Evolutionary conservation across 2,888 invertebrate genomes (phyloP).

Genomic region (Macrophya annulata): DNA sequence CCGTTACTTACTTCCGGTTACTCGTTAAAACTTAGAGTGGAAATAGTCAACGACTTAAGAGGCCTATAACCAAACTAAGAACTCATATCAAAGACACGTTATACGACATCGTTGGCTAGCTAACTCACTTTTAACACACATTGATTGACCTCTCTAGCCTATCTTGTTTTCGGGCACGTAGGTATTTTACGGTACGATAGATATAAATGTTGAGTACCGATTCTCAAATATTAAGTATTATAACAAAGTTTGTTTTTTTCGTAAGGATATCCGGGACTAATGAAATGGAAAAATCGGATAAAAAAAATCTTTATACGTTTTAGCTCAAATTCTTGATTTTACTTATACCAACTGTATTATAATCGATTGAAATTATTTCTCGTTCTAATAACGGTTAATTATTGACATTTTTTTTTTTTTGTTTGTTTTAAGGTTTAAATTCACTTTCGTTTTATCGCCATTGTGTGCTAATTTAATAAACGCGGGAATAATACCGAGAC

Average conservation of each 20-base stretch:
- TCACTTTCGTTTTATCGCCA: slow-evolving; percentile 13
- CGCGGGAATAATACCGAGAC: slow-evolving; percentile 8
- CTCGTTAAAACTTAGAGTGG: slow-evolving; percentile 5
- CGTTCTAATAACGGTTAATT: background rate
- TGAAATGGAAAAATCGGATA: background rate
- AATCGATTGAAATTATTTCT: background rate
- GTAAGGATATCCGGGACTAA: background rate
- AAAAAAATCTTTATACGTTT: background rate
- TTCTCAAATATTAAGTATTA: background rate
- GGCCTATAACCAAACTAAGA: background rate
- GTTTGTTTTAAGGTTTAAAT: slow-evolving; percentile 32
- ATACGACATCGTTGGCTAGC: slow-evolving; percentile 22
- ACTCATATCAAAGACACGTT: slow-evolving; percentile 26
- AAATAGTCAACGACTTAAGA: slow-evolving; percentile 20
- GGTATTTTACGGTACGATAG: background rate
- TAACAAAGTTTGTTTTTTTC: background rate
- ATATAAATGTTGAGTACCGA: background rate
- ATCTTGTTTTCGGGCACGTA: background rate
- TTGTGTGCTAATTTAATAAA: slow-evolving; percentile 53
- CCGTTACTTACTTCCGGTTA: slow-evolving; percentile 20
- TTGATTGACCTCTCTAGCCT: background rate
- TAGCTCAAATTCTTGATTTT: background rate
- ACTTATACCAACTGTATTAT: background rate
- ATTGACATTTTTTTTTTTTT: background rate
- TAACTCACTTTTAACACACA: slow-evolving; percentile 13